Evolutionary conservation across 2,113 vertebrate genomes (phyloP).

Genomic region (Gnathonemus echidnorhynchus): DNA sequence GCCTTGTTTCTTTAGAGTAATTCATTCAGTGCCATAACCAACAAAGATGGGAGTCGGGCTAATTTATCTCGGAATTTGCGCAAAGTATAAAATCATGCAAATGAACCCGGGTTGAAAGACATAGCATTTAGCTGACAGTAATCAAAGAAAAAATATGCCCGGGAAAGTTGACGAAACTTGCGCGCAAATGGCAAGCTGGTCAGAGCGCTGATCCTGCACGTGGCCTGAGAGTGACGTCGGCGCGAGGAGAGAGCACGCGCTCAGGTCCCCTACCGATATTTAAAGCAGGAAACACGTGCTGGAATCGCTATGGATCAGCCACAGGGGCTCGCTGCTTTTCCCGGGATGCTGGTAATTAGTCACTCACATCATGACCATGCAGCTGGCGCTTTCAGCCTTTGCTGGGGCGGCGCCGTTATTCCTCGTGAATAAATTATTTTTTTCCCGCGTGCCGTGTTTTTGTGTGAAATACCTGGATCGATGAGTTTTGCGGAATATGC

Average conservation of each 20-base stretch:
- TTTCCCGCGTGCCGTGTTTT: not conserved
- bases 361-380: not conserved
- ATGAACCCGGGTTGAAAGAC: conserved; percentile 65
- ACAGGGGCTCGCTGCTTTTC: not conserved
- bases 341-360: not conserved
- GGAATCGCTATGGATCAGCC: not conserved
- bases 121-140: conserved; percentile 72
- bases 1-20: conserved; percentile 51
- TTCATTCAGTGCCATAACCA: conserved; percentile 54
- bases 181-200: conserved; percentile 56
- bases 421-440: not conserved
- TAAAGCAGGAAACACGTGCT: not conserved
- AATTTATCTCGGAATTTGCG: conserved; percentile 64
- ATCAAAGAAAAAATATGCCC: conserved; percentile 73
- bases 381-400: not conserved
- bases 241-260: not conserved
- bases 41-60: conserved; percentile 60
- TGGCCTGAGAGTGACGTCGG: conserved; percentile 24
- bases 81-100: conserved; percentile 75
- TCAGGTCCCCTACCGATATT: not conserved
- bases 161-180: conserved; percentile 68
- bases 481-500: conserved; percentile 2
- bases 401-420: not conserved
- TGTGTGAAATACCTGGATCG: conserved; percentile 8
- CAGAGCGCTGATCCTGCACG: conserved; percentile 44